Base-by-base conservation (phyloP, 1,140 invertebrate species). In the Branchinecta lindahli region DNA sequence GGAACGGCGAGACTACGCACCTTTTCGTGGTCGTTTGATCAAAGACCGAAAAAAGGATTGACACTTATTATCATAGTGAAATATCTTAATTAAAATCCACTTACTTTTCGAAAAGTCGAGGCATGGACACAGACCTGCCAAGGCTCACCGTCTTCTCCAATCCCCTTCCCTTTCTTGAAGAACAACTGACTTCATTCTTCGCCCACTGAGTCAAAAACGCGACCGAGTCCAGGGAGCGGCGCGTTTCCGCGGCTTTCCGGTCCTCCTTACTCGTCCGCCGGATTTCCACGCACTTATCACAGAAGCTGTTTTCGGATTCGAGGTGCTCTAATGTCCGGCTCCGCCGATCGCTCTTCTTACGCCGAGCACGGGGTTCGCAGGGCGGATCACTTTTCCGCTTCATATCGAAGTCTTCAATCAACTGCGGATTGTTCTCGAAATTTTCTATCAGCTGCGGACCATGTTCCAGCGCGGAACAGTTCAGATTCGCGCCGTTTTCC, bases 41-140 rank as follows among this genome's bases (percentile, higher is more conserved):
- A 33, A 33, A 33, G 33, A 33, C 33, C 33, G 33, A 33, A 33
- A 33, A 33, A 33, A 33, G 2, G 2, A 33, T 33, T 33, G 33
- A 33, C 33, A 33, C 33, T 1, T 33, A 33, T 33, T 1, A 33
- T 33, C 2, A 33, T 5, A 33, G 5, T 5, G 1, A 5, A 33
- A 33, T 33, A 33, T 33, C 33, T 3, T 33, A 33, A 33, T 33
- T 33, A 33, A 33, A 33, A 33, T 33, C 33, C 5, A 74, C 75
- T 75, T 79, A 86, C 86, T 84, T 87, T 71, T 91, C 89, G n/a
- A 91, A 81, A 67, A 92, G 77, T 75, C 90, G 84, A 33, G 90
- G 91, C 84, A 91, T 87, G 10, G 90, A 92, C 70, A 88, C 89
- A 73, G 90, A 90, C 68, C 88, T 83, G 76, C 52, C 52, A 61